Evolutionary conservation across 2,113 vertebrate species (phyloP), one percentile per base, ranked within the genome.

Genomic region (Phaethornis superciliosus): DNA sequence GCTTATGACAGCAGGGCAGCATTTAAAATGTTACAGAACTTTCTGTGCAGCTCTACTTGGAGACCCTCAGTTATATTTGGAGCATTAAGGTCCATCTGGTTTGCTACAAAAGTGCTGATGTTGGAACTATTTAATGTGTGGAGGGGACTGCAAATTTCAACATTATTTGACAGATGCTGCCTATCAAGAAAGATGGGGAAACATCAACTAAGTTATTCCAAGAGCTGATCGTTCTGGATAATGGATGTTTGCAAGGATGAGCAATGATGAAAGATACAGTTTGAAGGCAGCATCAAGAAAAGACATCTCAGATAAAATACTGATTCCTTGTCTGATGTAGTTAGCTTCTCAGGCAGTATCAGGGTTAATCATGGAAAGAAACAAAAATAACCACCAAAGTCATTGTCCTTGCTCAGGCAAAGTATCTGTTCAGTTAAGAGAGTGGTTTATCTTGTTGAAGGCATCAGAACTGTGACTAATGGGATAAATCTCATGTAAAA

Each of bases 351-450:
- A 18, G 89, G 63, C 24, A 26, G 58, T 72, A 88, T 72, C 33
- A 32, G 52, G 79, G 46, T 88, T 94, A 76, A 69, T 23, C 58
- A 79, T 82, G 44, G 56, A 72, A 85, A 65, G 90, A 82, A 89
- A 69, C 37, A 81, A 72, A 95, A 95, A 49, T 87, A 91, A 84
- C 70, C 6, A 2, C 54, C 44, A 11, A 77, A 88, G 75, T 65
- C 46, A 11, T 32, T 82, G 85, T 94, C 67, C 81, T 91, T 93
- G 51, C 67, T 72, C 30, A 69, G 71, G 46, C 47, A 58, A 72
- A 72, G 19, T 89, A 54, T 51, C 30, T 89, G 19, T 40, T 54
- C 58, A 76, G 14, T 47, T 82, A 44, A 71, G 52, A 64, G 62
- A 65, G 32, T 1, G 1, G 12, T 88, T 95, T 94, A 65, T 88